Percentiles rank a stretch among this genome's conserved stretches.
Conservation (phyloP, 2,113 vertebrate genomes). For the Xerus inauris region DNA sequence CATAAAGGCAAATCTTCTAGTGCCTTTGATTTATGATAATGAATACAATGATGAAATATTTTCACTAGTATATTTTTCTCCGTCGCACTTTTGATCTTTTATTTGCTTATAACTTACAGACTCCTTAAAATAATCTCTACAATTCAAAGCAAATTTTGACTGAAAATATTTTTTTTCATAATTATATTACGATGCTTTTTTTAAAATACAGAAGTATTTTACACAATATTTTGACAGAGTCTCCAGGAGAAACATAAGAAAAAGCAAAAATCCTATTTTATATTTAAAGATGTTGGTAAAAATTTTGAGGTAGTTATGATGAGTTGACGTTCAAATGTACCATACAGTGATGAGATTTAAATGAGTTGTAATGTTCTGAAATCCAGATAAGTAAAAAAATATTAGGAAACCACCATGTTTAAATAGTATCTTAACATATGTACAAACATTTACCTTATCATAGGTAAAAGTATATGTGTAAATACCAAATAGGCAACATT, state of each 20-base stretch:
- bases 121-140: slow-evolving; percentile 25
- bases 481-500: neutral
- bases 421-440: neutral
- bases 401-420: neutral
- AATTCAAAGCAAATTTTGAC: slow-evolving; percentile 35
- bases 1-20: slow-evolving; percentile 85
- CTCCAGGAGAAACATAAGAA: neutral
- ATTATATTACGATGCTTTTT: slow-evolving; percentile 14
- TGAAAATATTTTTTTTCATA: slow-evolving; percentile 21
- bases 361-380: neutral
- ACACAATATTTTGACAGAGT: neutral
- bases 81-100: slow-evolving; percentile 8
- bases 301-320: neutral
- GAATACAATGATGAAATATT: slow-evolving; percentile 85
- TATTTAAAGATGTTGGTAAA: neutral
- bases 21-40: slow-evolving; percentile 88
- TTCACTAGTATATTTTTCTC: slow-evolving; percentile 58
- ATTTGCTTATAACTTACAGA: neutral
- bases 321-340: neutral
- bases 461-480: neutral
- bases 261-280: neutral
- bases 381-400: neutral
- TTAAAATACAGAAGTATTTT: neutral
- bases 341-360: neutral
- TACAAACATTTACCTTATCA: neutral